Base-by-base conservation (phyloP, 92 coral and sea anemone genomes). In the Montipora capitata region DNA sequence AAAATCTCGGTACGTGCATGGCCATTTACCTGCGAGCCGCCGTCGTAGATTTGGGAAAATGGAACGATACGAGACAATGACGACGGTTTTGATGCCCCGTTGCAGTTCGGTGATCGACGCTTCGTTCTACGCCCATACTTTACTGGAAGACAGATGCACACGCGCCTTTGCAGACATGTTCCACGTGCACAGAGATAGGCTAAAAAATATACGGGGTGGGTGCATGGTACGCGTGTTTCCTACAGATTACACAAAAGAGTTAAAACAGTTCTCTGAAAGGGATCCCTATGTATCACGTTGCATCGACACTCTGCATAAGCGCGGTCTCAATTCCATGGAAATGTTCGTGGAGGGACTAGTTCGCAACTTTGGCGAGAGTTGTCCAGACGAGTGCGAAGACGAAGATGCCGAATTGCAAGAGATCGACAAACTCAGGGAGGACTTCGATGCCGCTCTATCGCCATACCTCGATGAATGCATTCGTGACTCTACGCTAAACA, bases 221-320 rank as follows among this genome's bases (percentile, higher is more conserved):
- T 77, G 82, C 82, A n/a, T 62, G 70, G 70, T 77, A 5, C 68
- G 10, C 7, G 82, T 77, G 68, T 43, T 40, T 62, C 82, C 82
- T 16, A 77, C 82, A 11, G 82, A 77, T 3, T 15, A 14, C n/a
- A 77, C 82, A 6, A 16, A 77, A 1, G 14, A 43, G 40, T 52
- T 77, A 39, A 42, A 40, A 61, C 69, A 14, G 1, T 77, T 77
- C 13, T 58, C 82, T 12, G 52, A 58, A 14, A 40, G 17, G 4
- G 82, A 77, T 40, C 12, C 42, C 0, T 54, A 77, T 70, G 82
- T 77, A 38, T 70, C n/a, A 2, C 82, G 82, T 1, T 77, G 82
- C 39, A 59, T 77, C 69, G 82, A 77, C 54, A 10, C 39, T 40
- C 16, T 77, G 0, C 40, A 15, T 20, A 16, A 58, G 2, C 11